A percentile compares a stretch with the other conserved stretches of the same genome.
These are phyloP conservation scores for Amphipyra berbera DNA, from an alignment of 2,888 invertebrate species.

Conservation along the genomic window DNA sequence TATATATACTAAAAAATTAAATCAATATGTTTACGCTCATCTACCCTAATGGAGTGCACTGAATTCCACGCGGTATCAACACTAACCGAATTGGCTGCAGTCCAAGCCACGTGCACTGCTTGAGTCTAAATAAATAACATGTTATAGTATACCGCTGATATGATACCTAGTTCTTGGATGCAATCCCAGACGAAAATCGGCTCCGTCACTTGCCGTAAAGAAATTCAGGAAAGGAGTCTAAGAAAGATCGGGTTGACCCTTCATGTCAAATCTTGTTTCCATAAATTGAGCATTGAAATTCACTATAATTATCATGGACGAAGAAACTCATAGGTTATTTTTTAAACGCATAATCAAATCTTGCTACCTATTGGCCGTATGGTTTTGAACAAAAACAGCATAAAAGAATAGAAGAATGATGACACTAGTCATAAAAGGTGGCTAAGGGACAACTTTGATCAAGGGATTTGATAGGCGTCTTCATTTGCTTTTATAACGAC, in stretches of 20 bases:
- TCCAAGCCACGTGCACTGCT: constrained; percentile 53
- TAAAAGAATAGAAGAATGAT: too few species aligned
- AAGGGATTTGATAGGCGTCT: too few species aligned
- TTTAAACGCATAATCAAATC: too few species aligned
- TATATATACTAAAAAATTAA: constrained; percentile 26
- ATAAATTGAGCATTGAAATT: too few species aligned
- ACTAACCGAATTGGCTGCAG: constrained; percentile 48
- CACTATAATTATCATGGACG: too few species aligned
- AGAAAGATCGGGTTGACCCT: neutral
- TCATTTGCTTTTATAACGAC: too few species aligned
- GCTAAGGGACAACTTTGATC: too few species aligned
- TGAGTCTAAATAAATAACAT: constrained; percentile 43
- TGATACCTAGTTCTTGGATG: constrained; percentile 19
- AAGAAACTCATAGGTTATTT: too few species aligned
- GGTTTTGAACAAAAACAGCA: too few species aligned
- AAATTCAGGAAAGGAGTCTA: neutral
- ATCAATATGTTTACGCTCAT: constrained; percentile 48
- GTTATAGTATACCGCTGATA: constrained; percentile 18
- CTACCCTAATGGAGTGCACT: constrained; percentile 47
- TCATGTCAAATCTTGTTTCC: too few species aligned
- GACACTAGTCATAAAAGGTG: too few species aligned
- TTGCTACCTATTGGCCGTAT: too few species aligned
- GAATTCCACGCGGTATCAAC: constrained; percentile 52
- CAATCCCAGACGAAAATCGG: constrained; percentile 8
- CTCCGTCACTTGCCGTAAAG: neutral